Evolutionary conservation across 2,113 vertebrate species (phyloP), one percentile per base, ranked within the genome.

Genomic region (Pogona vitticeps): DNA sequence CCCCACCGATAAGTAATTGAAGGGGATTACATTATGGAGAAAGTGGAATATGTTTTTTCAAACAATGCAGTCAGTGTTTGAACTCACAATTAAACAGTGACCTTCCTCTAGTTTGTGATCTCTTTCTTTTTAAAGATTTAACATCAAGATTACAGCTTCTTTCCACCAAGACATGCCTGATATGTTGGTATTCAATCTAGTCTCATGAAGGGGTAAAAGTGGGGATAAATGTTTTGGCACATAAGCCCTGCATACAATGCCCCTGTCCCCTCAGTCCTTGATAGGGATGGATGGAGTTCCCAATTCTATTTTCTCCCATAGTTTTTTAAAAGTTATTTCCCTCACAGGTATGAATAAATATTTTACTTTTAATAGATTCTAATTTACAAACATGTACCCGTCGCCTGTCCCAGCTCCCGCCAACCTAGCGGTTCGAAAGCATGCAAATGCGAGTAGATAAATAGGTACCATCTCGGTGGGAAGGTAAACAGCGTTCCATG

Each of bases 71-170:
- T 90, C 88, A 83, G 67, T 21, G 90, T 42, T 40, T 52, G 23
- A 71, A 14, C 78, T 28, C 20, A 18, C 84, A 68, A 52, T 65
- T 68, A 92, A 9, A 15, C 40, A 40, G 56, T 73, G 84, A 88
- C 31, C 36, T 76, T 87, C 67, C 61, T 90, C 82, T 56, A 71
- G 79, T 38, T 80, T 88, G 31, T 75, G 79, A 88, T 82, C 58
- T 5, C 3, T 31, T 67, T 33, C 38, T 83, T 92, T 87, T 82
- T 76, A 8, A 82, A 65, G 28, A 88, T 86, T 93, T 78, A 88
- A 77, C 33, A 76, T 46, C 82, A 92, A 61, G 9, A 90, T 88
- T 59, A 80, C 46, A 88, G 89, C 38, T 58, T 17, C 36, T 89
- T 76, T 76, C 42, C 42, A 36, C 42, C 12, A 23, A 52, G 46